A percentile compares a stretch with the other conserved stretches of the same genome.
Conservation (phyloP, 2,797 vertebrate species). For the Sebastes aleutianus region DNA sequence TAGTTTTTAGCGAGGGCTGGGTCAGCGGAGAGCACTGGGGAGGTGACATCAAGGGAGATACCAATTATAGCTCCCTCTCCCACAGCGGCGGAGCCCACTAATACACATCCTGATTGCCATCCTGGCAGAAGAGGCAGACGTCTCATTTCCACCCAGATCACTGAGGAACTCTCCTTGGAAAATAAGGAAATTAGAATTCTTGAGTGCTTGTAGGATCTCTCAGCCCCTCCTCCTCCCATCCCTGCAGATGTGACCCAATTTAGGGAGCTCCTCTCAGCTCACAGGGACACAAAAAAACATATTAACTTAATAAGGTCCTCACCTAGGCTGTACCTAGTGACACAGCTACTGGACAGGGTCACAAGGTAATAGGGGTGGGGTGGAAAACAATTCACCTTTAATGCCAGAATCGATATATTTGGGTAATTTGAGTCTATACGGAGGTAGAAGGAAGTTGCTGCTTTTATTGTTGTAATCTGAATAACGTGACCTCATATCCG, state of each 20-base stretch:
- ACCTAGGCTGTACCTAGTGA: background rate
- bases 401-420: no score
- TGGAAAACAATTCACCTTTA: no score
- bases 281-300: background rate
- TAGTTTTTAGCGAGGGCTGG: slow-evolving; percentile 62
- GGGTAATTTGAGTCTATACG: no score
- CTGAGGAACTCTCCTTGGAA: slow-evolving; percentile 71
- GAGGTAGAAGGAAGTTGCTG: no score
- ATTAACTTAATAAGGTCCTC: slow-evolving; percentile 24
- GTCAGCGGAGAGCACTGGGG: slow-evolving; percentile 43
- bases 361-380: background rate
- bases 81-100: slow-evolving; percentile 62
- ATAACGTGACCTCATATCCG: no score
- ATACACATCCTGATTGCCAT: slow-evolving; percentile 71
- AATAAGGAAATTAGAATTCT: slow-evolving; percentile 72
- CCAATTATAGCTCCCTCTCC: slow-evolving; percentile 73
- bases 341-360: background rate
- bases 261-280: slow-evolving; percentile 27
- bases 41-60: slow-evolving; percentile 65
- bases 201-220: slow-evolving; percentile 39
- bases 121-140: slow-evolving; percentile 59
- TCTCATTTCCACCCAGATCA: slow-evolving; percentile 76
- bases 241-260: slow-evolving; percentile 71
- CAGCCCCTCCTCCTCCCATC: slow-evolving; percentile 6
- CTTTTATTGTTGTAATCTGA: no score